These are phyloP conservation scores for Tanytarsus gracilentus DNA, from an alignment of 2,888 invertebrate species.

Conservation along the genomic window DNA sequence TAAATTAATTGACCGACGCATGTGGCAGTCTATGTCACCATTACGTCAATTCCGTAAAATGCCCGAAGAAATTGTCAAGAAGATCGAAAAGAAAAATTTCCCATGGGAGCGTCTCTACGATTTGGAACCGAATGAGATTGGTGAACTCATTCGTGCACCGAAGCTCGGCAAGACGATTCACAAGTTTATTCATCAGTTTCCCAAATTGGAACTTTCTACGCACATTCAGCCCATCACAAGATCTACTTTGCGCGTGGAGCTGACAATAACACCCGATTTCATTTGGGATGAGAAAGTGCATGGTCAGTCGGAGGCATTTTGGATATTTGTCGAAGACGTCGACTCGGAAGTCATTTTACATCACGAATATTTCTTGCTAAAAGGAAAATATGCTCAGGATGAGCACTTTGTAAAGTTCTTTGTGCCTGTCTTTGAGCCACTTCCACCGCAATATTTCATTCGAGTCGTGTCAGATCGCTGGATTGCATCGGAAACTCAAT, in stretches of 20 bases:
- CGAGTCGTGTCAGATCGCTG: conserved; percentile 82
- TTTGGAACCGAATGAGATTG: conserved; percentile 93
- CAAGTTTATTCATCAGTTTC: conserved; percentile 80
- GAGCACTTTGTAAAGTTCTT: conserved; percentile 97
- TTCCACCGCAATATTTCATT: conserved; percentile 97
- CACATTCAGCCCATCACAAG: conserved; percentile 97
- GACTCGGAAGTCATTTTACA: conserved; percentile 87
- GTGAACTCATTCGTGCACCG: conserved; percentile 55
- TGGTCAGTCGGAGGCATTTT: conserved; percentile 75
- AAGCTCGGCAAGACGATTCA: conserved; percentile 78
- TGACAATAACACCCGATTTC: conserved; percentile 97
- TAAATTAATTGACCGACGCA: conserved; percentile 97
- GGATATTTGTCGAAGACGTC: conserved; percentile 81
- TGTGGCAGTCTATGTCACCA: conserved; percentile 82
- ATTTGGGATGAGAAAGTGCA: conserved; percentile 96
- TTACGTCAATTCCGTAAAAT: conserved; percentile 87
- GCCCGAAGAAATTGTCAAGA: conserved; percentile 93
- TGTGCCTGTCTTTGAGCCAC: conserved; percentile 95
- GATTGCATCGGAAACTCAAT: conserved; percentile 90
- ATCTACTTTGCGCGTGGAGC: conserved; percentile 84
- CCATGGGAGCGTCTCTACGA: conserved; percentile 93
- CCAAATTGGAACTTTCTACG: conserved; percentile 89
- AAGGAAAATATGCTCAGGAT: conserved; percentile 86
- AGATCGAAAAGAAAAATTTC: conserved; percentile 95
- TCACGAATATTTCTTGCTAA: conserved; percentile 89